These are phyloP conservation scores for Psophia crepitans DNA, from an alignment of 2,113 vertebrate species.

Conservation along the genomic window DNA sequence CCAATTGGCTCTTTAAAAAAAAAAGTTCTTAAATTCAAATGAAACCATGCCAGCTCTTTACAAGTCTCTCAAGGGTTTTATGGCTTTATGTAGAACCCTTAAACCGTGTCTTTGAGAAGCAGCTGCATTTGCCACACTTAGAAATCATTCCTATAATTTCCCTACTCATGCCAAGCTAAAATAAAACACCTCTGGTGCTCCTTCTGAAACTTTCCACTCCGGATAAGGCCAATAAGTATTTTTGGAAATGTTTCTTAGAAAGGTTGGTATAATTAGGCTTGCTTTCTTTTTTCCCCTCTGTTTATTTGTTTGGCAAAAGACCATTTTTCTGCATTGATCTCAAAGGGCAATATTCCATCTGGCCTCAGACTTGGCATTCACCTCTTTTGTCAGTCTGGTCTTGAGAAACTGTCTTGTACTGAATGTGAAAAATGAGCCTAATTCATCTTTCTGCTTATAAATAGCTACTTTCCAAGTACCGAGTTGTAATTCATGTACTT, in stretches of 20 bases:
- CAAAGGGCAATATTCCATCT: conserved; percentile 47
- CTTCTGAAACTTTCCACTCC: conserved; percentile 52
- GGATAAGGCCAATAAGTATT: conserved; percentile 40
- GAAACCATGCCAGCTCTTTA: conserved; percentile 35
- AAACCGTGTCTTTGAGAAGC: conserved; percentile 17
- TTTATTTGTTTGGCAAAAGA: conserved; percentile 51
- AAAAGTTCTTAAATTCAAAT: not conserved
- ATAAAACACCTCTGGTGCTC: conserved; percentile 49
- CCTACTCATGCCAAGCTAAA: conserved; percentile 48
- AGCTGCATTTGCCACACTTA: conserved; percentile 45
- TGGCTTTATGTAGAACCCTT: conserved; percentile 12
- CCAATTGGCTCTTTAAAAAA: not conserved
- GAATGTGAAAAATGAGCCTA: conserved; percentile 39
- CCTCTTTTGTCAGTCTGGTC: not conserved
- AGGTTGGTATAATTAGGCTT: conserved; percentile 38
- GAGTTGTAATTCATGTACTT: not conserved
- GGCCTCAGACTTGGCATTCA: not conserved
- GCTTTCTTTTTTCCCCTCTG: not conserved
- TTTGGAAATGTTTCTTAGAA: conserved; percentile 19
- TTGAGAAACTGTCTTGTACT: conserved; percentile 52
- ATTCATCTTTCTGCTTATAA: conserved; percentile 57
- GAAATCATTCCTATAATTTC: conserved; percentile 28
- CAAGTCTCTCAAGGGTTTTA: conserved; percentile 13
- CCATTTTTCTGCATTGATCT: conserved; percentile 24
- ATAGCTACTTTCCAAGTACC: conserved; percentile 52